Percentiles rank a stretch among this genome's conserved stretches.
Conservation (phyloP, 1,140 invertebrate species). For the Aphaenogaster rudis region DNA sequence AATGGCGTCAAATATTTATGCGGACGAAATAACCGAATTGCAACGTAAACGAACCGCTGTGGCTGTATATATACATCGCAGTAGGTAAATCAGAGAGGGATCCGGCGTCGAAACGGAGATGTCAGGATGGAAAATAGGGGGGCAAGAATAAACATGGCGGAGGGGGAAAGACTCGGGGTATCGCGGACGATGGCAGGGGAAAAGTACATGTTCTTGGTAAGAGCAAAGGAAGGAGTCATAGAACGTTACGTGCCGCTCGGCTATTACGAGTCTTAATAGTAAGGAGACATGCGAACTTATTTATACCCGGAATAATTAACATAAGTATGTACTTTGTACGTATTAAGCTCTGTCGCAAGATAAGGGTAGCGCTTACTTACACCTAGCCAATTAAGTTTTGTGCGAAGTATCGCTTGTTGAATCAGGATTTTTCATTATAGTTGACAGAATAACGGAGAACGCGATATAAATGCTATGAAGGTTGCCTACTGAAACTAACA, state of each 20-base stretch:
- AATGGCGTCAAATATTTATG: conserved; percentile 80
- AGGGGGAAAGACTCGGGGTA: conserved; percentile 14
- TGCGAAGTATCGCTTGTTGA: conserved; percentile 5
- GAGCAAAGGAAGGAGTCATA: conserved; percentile 61
- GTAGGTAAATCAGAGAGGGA: conserved; percentile 77
- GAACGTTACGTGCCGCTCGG: conserved; percentile 68
- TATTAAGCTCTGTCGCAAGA: conserved; percentile 66
- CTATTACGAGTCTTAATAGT: conserved; percentile 75
- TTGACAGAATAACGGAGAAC: not conserved
- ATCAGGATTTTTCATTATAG: conserved; percentile 17
- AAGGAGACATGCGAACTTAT: conserved; percentile 79
- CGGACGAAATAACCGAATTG: conserved; percentile 79
- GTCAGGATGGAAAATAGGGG: conserved; percentile 61
- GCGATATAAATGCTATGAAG: not conserved
- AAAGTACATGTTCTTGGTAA: conserved; percentile 52
- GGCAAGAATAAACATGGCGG: conserved; percentile 67
- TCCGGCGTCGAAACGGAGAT: conserved; percentile 70
- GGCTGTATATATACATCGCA: conserved; percentile 54
- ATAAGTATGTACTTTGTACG: conserved; percentile 75
- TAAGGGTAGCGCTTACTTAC: conserved; percentile 47
- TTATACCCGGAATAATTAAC: conserved; percentile 81
- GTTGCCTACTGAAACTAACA: not conserved
- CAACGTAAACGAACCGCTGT: conserved; percentile 75
- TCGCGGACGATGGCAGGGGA: conserved; percentile 44
- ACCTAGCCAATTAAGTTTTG: conserved; percentile 39